Evolutionary conservation across 2,888 invertebrate genomes (phyloP).

Genomic region (Oscheius sp.): DNA sequence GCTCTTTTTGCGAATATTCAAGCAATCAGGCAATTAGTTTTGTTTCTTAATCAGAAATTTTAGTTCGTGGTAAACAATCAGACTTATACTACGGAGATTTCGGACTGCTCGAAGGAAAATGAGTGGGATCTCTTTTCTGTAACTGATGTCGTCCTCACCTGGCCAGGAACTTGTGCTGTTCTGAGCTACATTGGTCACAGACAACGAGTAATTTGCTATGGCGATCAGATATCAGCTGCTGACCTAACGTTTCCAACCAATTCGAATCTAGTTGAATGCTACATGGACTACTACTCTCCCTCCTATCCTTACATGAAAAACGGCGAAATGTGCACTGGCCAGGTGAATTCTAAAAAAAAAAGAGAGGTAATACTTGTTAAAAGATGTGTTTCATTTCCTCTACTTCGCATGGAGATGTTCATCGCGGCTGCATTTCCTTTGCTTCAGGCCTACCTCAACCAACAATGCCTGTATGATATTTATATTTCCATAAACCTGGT

Average conservation of each 20-base stretch:
- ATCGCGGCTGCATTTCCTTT: conserved; percentile 44
- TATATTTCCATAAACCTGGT: not conserved
- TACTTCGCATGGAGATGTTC: conserved; percentile 46
- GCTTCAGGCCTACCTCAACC: not conserved
- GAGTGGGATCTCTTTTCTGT: conserved; percentile 51
- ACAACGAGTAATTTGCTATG: not conserved
- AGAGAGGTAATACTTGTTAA: not conserved
- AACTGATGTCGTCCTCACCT: conserved; percentile 39
- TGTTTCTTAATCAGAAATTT: too few species aligned
- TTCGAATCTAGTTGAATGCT: conserved; percentile 37
- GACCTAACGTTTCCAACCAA: conserved; percentile 23
- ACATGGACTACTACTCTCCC: conserved; percentile 50
- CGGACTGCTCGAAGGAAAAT: conserved; percentile 14
- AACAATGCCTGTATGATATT: conserved; percentile 9
- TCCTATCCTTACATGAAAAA: conserved; percentile 41
- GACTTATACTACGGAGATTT: not conserved
- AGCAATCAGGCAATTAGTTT: not conserved
- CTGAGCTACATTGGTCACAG: conserved; percentile 37
- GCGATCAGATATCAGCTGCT: not conserved
- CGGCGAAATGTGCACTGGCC: conserved; percentile 37
- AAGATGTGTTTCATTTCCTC: conserved; percentile 52
- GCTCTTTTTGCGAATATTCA: conserved; percentile 37
- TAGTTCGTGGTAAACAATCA: not conserved
- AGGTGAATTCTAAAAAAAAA: conserved; percentile 9
- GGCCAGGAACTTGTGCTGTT: conserved; percentile 43